A percentile compares a stretch with the other conserved stretches of the same genome.
phyloP scores from a whole-genome alignment of 2,888 invertebrate genomes.

The Lingula anatina region DNA sequence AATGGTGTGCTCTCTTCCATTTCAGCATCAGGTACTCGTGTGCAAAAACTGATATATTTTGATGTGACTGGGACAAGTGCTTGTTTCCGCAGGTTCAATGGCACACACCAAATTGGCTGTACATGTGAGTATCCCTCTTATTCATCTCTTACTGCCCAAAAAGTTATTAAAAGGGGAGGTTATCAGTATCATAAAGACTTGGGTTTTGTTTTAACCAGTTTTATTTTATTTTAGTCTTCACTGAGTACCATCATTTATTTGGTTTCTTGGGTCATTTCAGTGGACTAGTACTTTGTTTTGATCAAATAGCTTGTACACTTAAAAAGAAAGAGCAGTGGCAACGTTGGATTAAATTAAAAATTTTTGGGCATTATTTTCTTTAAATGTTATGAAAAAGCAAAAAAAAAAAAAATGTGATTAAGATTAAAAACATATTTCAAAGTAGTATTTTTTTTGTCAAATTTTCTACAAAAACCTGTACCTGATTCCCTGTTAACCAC shows the following conservation, averaged over 20 bases:
- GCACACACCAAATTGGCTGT: conserved; percentile 92
- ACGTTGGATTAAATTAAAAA: no score
- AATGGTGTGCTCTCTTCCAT: no score
- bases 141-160: neutral
- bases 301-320: no score
- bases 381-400: no score
- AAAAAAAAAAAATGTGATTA: no score
- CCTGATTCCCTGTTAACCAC: no score
- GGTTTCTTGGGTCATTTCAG: no score
- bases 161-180: neutral
- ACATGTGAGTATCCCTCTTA: conserved; percentile 67
- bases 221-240: neutral
- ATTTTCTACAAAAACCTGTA: no score
- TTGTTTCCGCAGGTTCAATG: conserved; percentile 88
- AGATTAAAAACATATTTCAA: neutral
- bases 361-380: no score
- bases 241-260: neutral
- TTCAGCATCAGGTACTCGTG: no score
- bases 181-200: neutral
- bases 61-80: conserved; percentile 23
- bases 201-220: neutral
- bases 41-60: conserved; percentile 35
- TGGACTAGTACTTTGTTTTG: no score
- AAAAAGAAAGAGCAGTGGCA: no score
- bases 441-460: neutral